Evolutionary conservation across 92 coral and sea anemone genomes (phyloP).

Genomic region (Epizoanthus scotinus): DNA sequence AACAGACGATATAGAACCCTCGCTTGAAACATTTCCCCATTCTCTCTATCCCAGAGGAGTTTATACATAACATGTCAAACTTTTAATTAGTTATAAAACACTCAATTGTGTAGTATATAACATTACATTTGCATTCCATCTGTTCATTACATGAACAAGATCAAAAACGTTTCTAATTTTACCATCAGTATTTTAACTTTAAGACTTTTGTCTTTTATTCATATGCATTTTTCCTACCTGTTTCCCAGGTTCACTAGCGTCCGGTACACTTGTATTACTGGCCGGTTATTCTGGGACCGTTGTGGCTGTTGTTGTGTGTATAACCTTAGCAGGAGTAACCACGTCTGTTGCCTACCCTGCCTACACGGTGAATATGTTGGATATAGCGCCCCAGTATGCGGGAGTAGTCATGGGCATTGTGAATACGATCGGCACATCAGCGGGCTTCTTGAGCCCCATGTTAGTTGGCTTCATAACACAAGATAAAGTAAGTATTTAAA

Average conservation of each 20-base stretch:
- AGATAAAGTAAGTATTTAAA: constrained; percentile 72
- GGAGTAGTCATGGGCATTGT: constrained; percentile 94
- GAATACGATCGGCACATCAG: constrained; percentile 88
- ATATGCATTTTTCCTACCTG: no score
- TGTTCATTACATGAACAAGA: no score
- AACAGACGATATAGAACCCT: background rate
- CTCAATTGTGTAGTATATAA: no score
- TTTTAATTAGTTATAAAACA: background rate
- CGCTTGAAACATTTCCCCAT: background rate
- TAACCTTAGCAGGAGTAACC: constrained; percentile 85
- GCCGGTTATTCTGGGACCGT: constrained; percentile 83
- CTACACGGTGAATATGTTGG: constrained; percentile 96
- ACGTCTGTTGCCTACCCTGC: constrained; percentile 92
- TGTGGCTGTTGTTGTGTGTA: constrained; percentile 71
- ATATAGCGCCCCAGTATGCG: constrained; percentile 91
- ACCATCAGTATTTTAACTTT: no score
- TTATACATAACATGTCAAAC: background rate
- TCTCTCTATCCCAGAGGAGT: no score
- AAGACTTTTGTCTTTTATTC: no score
- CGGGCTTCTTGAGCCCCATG: constrained; percentile 94
- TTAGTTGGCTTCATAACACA: constrained; percentile 89
- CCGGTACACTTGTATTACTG: constrained; percentile 71
- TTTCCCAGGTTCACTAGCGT: constrained; percentile 63
- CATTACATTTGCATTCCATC: no score
- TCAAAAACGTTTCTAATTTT: no score